Percentiles rank a stretch among this genome's conserved stretches.
Conservation (phyloP, 1,140 invertebrate genomes). For the Diuraphis noxia region DNA sequence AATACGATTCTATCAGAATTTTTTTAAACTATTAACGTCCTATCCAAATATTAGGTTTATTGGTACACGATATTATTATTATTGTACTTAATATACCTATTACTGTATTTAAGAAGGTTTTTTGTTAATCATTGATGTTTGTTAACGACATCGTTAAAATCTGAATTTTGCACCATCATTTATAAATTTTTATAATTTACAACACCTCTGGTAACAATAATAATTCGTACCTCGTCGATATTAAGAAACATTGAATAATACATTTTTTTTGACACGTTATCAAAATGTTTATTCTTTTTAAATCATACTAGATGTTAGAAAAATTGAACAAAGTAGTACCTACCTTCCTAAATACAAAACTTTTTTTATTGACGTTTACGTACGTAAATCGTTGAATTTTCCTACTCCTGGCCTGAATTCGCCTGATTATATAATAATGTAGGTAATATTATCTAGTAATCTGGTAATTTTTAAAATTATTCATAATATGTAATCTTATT, state of each 20-base stretch:
- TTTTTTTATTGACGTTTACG: neutral
- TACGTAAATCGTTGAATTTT: neutral
- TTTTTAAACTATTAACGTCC: neutral
- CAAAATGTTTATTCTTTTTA: neutral
- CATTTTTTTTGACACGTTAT: neutral
- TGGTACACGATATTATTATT: neutral
- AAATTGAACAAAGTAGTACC: neutral
- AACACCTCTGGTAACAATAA: neutral
- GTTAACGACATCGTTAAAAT: slow-evolving; percentile 17
- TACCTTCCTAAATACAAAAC: neutral
- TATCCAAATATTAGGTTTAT: neutral
- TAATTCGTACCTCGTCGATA: neutral
- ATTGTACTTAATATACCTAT: neutral
- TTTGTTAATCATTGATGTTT: too few relatives aligned
- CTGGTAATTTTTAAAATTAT: neutral
- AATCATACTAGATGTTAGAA: neutral
- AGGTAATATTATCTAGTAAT: neutral
- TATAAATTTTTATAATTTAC: neutral
- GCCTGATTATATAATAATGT: neutral
- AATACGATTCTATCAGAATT: neutral
- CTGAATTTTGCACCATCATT: neutral
- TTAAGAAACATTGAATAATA: neutral
- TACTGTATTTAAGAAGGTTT: neutral
- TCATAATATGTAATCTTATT: neutral
- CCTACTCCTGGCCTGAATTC: neutral